Base-by-base conservation (phyloP, 1,140 invertebrate genomes). In the Eupeodes corollae region DNA sequence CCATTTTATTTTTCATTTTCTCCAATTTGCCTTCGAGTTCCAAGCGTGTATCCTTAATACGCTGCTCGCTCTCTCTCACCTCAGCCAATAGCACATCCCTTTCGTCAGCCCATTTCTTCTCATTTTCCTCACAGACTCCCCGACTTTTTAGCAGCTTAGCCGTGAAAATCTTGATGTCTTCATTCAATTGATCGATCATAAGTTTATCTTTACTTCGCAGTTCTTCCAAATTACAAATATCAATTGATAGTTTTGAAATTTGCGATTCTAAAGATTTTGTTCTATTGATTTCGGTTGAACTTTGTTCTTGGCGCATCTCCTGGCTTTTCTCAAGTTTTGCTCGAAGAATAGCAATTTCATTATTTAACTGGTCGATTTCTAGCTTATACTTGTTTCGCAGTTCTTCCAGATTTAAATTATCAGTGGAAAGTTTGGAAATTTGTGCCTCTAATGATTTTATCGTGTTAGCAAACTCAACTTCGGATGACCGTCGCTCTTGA, bases 1-100 rank as follows among this genome's bases (percentile, higher is more conserved):
- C 78, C 77, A 82, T 80, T 76, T 79, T 79, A 9, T 72, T 69
- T 56, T 80, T 82, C 77, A 82, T 80, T 60, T 76, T 73, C 49
- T 76, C 77, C 51, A 82, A 63, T 65, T 82, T 82, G 47, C 75
- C 75, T 54, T 81, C 79, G 61, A 80, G 78, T 53, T 80, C 77
- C 8, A 71, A 68, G 14, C 77, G 67, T 13, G 80, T 70, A 44
- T 79, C 75, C 57, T 70, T 69, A 0, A 77, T 59, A 37, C 64
- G 59, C 15, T 65, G 55, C 11, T 70, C 59, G 32, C 49, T 50
- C 1, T 30, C 45, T 2, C 18, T 35, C 1, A 49, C 49, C 38
- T 66, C 57, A 0, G 60, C 58, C 10, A 44, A 26, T 26, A 47
- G n/a, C 9, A 41, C 31, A n/a, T 33, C 21, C 12, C 14, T 16